These are phyloP conservation scores for Cyanoramphus novaezelandiae DNA, from an alignment of 2,113 vertebrate genomes.

Conservation along the genomic window DNA sequence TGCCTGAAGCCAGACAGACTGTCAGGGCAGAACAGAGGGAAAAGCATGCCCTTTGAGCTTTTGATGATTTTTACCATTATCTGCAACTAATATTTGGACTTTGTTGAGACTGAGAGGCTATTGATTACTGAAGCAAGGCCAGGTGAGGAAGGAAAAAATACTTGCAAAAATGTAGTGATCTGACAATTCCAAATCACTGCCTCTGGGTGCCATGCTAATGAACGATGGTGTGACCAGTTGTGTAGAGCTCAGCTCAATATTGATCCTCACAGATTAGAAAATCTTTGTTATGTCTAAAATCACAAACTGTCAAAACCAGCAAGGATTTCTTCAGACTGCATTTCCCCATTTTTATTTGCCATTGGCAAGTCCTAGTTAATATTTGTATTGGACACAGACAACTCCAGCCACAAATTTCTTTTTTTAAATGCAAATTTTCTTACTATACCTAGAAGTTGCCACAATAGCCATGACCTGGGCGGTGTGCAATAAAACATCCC, in stretches of 20 bases:
- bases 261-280: neutral
- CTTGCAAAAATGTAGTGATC: neutral
- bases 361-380: neutral
- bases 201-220: neutral
- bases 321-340: neutral
- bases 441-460: neutral
- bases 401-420: neutral
- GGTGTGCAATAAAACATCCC: neutral
- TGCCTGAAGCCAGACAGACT: neutral
- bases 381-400: neutral
- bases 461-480: neutral
- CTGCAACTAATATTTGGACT: neutral
- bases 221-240: neutral
- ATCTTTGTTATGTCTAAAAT: neutral
- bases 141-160: neutral
- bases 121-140: neutral
- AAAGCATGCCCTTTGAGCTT: neutral
- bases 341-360: neutral
- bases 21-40: neutral
- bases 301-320: neutral
- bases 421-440: neutral
- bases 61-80: neutral
- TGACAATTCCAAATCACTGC: neutral
- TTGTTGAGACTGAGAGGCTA: neutral
- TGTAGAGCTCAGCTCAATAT: neutral